Evolutionary conservation across 2,113 vertebrate species (phyloP).

Genomic region (Clupea harengus): DNA sequence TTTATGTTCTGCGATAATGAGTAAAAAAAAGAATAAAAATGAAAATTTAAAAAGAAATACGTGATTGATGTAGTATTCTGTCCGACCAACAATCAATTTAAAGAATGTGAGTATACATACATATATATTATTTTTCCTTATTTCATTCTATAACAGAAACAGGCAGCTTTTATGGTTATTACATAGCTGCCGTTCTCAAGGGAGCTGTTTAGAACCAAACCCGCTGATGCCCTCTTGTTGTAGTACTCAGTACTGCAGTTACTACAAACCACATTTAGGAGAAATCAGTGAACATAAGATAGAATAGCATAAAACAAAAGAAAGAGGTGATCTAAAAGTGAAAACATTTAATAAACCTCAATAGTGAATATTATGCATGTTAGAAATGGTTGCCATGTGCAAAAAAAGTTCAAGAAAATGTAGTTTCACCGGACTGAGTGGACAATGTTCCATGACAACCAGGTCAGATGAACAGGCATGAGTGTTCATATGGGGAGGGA

Average conservation of each 20-base stretch:
- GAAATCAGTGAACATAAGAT: background rate
- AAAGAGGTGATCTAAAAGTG: too few species aligned
- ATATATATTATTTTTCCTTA: background rate
- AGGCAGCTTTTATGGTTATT: background rate
- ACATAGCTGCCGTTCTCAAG: background rate
- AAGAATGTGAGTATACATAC: background rate
- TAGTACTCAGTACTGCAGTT: background rate
- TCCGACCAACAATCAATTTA: background rate
- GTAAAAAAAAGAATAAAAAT: constrained; percentile 73
- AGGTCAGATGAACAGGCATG: too few species aligned
- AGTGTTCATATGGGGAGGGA: too few species aligned
- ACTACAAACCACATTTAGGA: background rate
- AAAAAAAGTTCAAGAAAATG: too few species aligned
- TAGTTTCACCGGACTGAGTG: too few species aligned
- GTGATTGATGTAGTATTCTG: background rate
- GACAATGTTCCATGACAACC: too few species aligned
- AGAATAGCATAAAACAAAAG: too few species aligned
- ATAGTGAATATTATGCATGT: too few species aligned
- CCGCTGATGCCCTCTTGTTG: background rate
- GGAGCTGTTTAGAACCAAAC: background rate
- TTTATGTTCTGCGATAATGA: constrained; percentile 80
- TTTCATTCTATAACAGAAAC: background rate
- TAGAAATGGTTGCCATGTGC: too few species aligned
- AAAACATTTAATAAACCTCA: too few species aligned
- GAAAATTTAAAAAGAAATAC: constrained; percentile 46